Evolutionary conservation across 37 sponge, comb jelly and placozoan species (phyloP).

Genomic region (Bolinopsis microptera): DNA sequence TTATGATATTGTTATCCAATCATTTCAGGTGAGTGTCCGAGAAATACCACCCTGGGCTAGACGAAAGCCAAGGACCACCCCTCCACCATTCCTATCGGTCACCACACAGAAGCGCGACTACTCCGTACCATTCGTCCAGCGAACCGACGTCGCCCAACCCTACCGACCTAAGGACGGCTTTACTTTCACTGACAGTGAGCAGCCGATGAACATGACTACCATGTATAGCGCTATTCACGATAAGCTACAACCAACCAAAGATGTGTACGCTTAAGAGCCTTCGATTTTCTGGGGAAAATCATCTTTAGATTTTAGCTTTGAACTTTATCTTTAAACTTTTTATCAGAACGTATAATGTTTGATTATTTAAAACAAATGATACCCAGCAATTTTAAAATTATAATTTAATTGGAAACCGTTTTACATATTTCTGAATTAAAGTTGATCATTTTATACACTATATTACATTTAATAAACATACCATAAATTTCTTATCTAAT

Average conservation of each 20-base stretch:
- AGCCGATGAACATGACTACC: conserved; percentile 43
- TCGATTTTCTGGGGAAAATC: too few species aligned
- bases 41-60: conserved; percentile 56
- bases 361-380: too few species aligned
- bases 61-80: conserved; percentile 21
- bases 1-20: too few species aligned
- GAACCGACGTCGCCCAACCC: background rate
- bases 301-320: background rate
- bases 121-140: background rate
- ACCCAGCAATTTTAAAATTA: background rate
- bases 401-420: background rate
- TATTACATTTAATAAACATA: background rate
- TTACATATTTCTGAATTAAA: background rate
- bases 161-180: conserved; percentile 61
- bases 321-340: too few species aligned
- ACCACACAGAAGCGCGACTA: conserved; percentile 64
- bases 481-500: background rate
- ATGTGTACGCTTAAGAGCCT: conserved; percentile 64
- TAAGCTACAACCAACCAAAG: conserved; percentile 8
- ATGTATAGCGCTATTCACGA: conserved; percentile 61
- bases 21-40: conserved; percentile 64
- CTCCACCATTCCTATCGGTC: conserved; percentile 52
- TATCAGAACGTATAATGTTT: too few species aligned
- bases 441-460: background rate
- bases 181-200: background rate